Percentiles rank a stretch among this genome's conserved stretches.
These are phyloP conservation scores for Streblospio benedicti DNA, from an alignment of 1,140 invertebrate genomes.

Conservation along the genomic window DNA sequence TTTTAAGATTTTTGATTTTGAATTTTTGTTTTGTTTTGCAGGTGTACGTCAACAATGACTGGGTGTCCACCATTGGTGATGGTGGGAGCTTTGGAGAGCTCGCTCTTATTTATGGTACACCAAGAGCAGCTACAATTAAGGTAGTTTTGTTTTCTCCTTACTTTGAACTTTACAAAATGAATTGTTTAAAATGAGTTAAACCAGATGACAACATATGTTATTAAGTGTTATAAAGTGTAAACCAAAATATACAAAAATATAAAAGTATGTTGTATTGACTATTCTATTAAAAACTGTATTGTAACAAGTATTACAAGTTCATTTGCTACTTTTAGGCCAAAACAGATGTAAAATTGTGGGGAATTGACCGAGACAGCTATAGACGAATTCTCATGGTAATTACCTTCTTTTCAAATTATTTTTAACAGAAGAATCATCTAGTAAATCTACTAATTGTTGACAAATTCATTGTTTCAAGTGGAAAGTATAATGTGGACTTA, in stretches of 20 bases:
- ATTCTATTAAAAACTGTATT: too few species aligned
- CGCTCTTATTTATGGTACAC: conserved; percentile 95
- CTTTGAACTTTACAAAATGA: not conserved
- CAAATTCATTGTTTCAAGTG: too few species aligned
- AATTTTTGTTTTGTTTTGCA: too few species aligned
- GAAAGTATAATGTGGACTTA: too few species aligned
- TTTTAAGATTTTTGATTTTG: too few species aligned
- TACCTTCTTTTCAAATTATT: not conserved
- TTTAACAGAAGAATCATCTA: not conserved
- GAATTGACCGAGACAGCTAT: conserved; percentile 96
- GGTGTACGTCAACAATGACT: conserved; percentile 60
- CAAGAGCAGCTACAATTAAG: conserved; percentile 85
- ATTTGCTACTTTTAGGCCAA: conserved; percentile 72
- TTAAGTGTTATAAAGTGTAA: too few species aligned
- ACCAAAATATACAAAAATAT: too few species aligned
- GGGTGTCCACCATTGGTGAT: conserved; percentile 89
- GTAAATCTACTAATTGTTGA: not conserved
- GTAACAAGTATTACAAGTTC: too few species aligned
- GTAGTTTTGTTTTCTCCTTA: not conserved
- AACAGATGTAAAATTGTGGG: conserved; percentile 93
- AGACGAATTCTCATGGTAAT: conserved; percentile 91
- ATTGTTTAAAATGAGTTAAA: too few species aligned
- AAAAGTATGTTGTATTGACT: too few species aligned
- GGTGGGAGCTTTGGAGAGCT: conserved; percentile 96
- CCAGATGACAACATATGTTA: too few species aligned